phyloP scores from a whole-genome alignment of 2,888 invertebrate genomes.

The Itoplectis maculator region DNA sequence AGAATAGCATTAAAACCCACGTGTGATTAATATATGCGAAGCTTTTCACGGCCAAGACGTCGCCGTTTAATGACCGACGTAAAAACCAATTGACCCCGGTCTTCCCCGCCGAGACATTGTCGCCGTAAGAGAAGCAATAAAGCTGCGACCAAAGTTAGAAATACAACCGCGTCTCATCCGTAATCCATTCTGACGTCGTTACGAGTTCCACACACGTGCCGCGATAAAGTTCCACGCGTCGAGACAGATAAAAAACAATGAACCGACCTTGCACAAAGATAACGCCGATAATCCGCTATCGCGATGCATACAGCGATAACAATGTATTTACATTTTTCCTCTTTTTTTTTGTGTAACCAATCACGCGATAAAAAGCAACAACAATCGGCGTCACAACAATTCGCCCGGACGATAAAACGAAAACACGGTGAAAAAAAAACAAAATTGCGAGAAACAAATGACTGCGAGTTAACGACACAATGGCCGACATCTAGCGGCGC shows the following conservation, averaged over 20 bases:
- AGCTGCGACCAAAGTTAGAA: background rate
- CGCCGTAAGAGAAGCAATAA: background rate
- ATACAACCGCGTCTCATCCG: too few relatives aligned
- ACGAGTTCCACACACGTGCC: too few relatives aligned
- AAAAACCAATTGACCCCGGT: too few relatives aligned
- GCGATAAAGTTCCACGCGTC: background rate
- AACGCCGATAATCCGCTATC: background rate
- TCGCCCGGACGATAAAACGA: background rate
- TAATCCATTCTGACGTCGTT: background rate
- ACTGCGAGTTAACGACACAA: background rate
- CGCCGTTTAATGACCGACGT: too few relatives aligned
- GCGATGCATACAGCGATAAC: background rate
- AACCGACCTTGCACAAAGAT: slow-evolving; percentile 25
- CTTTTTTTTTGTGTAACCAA: background rate
- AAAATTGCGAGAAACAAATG: background rate
- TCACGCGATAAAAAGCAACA: background rate
- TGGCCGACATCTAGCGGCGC: slow-evolving; percentile 69
- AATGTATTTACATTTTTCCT: background rate
- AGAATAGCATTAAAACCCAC: too few relatives aligned
- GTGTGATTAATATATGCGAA: too few relatives aligned
- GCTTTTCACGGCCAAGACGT: too few relatives aligned
- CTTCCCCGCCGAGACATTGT: background rate
- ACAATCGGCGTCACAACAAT: background rate
- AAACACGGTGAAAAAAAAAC: background rate
- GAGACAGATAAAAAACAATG: background rate